These are phyloP conservation scores for Eidolon helvum DNA, from an alignment of 2,113 vertebrate species.

Conservation along the genomic window DNA sequence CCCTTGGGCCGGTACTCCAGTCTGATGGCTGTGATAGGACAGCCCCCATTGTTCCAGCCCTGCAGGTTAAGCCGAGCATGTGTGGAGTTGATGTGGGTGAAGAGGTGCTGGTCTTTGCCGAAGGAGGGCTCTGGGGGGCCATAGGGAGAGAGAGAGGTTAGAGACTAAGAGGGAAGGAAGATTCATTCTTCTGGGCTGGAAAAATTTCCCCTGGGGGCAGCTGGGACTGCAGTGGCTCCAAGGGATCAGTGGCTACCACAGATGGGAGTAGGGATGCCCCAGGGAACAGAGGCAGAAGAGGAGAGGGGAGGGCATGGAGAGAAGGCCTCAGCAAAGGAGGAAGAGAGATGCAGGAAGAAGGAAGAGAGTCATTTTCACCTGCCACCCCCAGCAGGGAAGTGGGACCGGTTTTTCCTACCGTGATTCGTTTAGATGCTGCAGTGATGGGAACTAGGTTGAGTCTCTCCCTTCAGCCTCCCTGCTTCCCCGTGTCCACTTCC, in stretches of 20 bases:
- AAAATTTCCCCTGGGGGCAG: too few relatives aligned
- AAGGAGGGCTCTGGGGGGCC: conserved; percentile 92
- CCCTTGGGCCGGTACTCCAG: conserved; percentile 97
- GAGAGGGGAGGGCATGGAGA: background rate
- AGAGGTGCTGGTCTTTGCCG: conserved; percentile 97
- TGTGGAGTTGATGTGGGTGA: conserved; percentile 98
- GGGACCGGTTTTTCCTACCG: background rate
- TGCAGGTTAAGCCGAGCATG: conserved; percentile 97
- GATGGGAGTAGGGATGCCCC: background rate
- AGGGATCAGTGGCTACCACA: too few relatives aligned
- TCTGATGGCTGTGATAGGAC: conserved; percentile 93
- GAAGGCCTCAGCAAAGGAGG: background rate
- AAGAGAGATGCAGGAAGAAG: background rate
- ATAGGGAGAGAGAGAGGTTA: background rate
- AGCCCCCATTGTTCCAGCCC: conserved; percentile 97
- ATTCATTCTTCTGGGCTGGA: too few relatives aligned
- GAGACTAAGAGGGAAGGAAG: too few relatives aligned
- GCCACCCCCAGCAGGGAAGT: background rate
- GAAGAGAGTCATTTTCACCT: background rate
- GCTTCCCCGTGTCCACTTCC: background rate
- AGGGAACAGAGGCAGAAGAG: background rate
- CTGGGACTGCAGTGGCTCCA: background rate
- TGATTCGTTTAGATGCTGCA: rapidly evolving
- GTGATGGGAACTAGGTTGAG: background rate
- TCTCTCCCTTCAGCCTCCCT: background rate